Conservation (phyloP, 2,797 vertebrate genomes). For the Leucoraja ocellata region DNA sequence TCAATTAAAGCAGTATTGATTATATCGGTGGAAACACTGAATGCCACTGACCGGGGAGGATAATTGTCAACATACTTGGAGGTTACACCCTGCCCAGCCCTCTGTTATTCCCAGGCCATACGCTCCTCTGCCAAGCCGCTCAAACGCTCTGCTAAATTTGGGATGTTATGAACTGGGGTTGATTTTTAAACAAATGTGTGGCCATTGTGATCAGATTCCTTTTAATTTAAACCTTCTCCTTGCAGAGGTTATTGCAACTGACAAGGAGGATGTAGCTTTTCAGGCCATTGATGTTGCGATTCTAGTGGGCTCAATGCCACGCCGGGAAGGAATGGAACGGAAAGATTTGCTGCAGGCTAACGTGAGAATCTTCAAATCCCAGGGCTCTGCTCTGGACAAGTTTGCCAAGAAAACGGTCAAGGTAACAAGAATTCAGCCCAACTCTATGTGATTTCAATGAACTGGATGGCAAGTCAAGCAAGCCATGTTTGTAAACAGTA, state of each 20-base stretch:
- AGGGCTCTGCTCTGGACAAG: conserved; percentile 82
- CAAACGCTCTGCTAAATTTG: neutral
- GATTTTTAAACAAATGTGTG: neutral
- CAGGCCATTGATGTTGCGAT: conserved; percentile 84
- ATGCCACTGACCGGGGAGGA: neutral
- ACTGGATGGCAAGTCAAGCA: neutral
- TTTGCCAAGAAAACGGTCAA: conserved; percentile 91
- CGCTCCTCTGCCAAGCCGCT: neutral
- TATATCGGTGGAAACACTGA: neutral
- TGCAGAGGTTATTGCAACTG: conserved; percentile 79
- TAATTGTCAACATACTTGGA: neutral
- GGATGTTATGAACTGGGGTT: neutral
- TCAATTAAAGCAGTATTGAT: neutral
- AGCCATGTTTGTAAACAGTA: neutral
- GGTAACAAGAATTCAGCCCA: conserved; percentile 56
- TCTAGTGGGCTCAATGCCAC: conserved; percentile 91
- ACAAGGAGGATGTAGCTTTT: conserved; percentile 86
- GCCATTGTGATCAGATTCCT: neutral
- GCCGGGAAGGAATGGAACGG: conserved; percentile 91
- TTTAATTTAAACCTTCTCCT: conserved; percentile 37
- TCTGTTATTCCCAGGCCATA: neutral
- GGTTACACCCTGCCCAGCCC: too few relatives aligned
- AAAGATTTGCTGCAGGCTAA: conserved; percentile 94
- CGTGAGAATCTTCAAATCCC: conserved; percentile 86
- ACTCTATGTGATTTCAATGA: neutral